Base-by-base conservation (phyloP, 2,888 invertebrate genomes). In the Temnothorax unifasciatus region DNA sequence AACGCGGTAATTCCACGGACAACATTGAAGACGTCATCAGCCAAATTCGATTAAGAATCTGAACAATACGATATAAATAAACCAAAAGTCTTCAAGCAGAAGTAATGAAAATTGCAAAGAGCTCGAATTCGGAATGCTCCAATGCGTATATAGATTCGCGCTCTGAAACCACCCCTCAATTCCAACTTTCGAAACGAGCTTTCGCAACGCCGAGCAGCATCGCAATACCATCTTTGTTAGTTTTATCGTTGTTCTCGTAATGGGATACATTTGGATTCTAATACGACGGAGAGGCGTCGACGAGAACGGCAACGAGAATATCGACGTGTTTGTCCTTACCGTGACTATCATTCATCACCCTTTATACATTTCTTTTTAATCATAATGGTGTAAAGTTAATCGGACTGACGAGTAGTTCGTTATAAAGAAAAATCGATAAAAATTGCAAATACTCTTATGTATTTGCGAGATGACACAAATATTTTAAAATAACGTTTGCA, bases 231-330 rank as follows among this genome's bases (percentile, higher is more conserved):
- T 91, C 92, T 91, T 92, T 92, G 89, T 92, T 93, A 93, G 91
- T 93, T 93, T 93, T 93, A 93, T 92, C 91, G 91, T 89, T 93
- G 90, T 93, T 92, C 87, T 86, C 88, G 87, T 92, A 93, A 93
- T 92, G 88, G 90, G 87, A 90, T 92, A 47, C 92, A 91, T 92
- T 92, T 92, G 89, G 90, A 93, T 93, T 92, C 92, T 91, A 90
- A 93, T 91, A 92, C 91, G 86, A 88, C 68, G 89, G 82, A 87
- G 82, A 87, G 85, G 87, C 89, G 89, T 90, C 88, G 83, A 89
- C 89, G 88, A 87, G 86, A 88, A 77, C 89, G 87, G 89, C 89
- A 87, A 89, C 89, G 88, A 88, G 87, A 88, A 76, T 88, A 89
- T 86, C 86, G 76, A 69, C 44, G 61, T 84, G 73, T 82, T 82